Evolutionary conservation across 1,140 invertebrate genomes (phyloP), one percentile per base, ranked within the genome.

Genomic region (Neotoxoptera formosana): DNA sequence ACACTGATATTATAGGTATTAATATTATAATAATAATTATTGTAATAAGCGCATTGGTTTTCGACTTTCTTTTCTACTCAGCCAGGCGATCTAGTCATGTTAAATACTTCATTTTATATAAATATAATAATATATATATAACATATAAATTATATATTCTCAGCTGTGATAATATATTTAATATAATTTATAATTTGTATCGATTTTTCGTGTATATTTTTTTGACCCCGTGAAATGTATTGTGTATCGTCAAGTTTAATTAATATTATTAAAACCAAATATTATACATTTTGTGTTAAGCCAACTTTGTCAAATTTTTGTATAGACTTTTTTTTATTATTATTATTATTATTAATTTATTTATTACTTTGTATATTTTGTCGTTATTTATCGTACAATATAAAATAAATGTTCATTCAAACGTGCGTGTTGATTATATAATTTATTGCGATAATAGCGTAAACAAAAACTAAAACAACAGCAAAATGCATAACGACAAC

Each of bases 361-460:
- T 92, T 92, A 93, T 93, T 41, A 93, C 67, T 93, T 93, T 93
- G 91, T 93, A 93, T 86, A 93, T 93, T 93, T 93, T 93, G 81
- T 93, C 91, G 91, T 93, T 93, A 86, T 93, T 93, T 86, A 93
- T 93, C 91, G 76, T 93, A 93, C 34, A 93, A 93, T 93, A 93
- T 93, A 93, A 93, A 86, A 86, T 93, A 93, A 93, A 48, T 93
- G 91, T 93, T 93, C 48, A 84, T 86, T 93, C 81, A 53, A 41
- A 84, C 25, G 34, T 86, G 47, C 41, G 41, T 51, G 11, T 90
- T 67, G 11, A 67, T 67, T 90, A 25, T 90, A 25, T 56, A 20
- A 56, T 89, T 89, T 53, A 89, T 41, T 53, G 53, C 48, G 53
- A 88, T 84, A 88, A 84, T 21, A 88, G 14, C 17, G 11, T 89